phyloP scores from a whole-genome alignment of 2,797 vertebrate genomes.

The Anguilla anguilla region DNA sequence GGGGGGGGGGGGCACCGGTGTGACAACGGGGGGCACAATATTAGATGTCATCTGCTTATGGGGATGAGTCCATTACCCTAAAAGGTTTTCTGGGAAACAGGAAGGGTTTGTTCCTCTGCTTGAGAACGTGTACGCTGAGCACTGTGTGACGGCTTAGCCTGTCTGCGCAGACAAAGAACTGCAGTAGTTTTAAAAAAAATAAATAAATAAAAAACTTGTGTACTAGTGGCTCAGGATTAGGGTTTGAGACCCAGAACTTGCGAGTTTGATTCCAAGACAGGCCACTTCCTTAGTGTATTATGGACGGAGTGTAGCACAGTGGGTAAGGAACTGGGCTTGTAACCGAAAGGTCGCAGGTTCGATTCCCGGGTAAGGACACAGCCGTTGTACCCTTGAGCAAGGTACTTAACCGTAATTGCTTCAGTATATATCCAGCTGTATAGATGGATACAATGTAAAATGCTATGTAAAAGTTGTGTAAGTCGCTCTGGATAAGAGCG shows the following conservation, averaged over 20 bases:
- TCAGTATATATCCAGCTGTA: too few relatives aligned
- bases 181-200: background rate
- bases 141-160: background rate
- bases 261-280: background rate
- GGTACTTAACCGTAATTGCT: too few relatives aligned
- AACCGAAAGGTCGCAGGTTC: too few relatives aligned
- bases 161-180: background rate
- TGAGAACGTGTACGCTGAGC: background rate
- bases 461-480: too few relatives aligned
- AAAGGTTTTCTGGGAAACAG: background rate
- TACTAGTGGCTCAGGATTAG: background rate
- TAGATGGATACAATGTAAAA: too few relatives aligned
- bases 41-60: conserved; percentile 46
- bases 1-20: background rate
- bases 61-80: conserved; percentile 31
- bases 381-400: too few relatives aligned
- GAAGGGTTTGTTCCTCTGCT: background rate
- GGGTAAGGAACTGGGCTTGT: too few relatives aligned
- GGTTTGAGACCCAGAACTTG: background rate
- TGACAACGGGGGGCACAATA: conserved; percentile 30
- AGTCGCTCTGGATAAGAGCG: too few relatives aligned
- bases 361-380: too few relatives aligned
- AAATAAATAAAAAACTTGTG: background rate
- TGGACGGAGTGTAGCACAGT: too few relatives aligned
- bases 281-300: background rate